Conservation (phyloP, 2,888 invertebrate genomes). For the Chrysolina oricalcia region DNA sequence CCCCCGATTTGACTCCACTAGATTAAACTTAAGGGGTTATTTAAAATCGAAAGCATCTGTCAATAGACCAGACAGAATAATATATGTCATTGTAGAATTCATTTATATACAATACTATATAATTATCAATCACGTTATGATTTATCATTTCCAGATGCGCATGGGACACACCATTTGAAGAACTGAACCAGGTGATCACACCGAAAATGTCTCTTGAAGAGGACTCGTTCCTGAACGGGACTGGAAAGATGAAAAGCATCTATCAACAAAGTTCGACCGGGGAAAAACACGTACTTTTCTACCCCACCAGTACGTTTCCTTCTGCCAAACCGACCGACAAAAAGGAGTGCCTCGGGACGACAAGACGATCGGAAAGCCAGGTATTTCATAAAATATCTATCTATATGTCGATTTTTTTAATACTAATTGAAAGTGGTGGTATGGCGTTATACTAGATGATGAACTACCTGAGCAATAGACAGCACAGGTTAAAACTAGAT, state of each 20-base stretch:
- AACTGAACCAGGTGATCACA: not conserved
- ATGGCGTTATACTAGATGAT: too few relatives aligned
- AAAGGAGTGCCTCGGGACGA: slow-evolving; percentile 55
- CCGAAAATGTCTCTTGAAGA: slow-evolving; percentile 66
- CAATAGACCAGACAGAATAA: too few relatives aligned
- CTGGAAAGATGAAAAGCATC: slow-evolving; percentile 69
- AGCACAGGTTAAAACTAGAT: too few relatives aligned
- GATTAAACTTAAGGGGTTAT: too few relatives aligned
- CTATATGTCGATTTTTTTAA: not conserved
- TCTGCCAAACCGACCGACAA: slow-evolving; percentile 68
- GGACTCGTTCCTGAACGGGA: slow-evolving; percentile 68
- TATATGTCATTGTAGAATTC: too few relatives aligned
- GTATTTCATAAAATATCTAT: slow-evolving; percentile 15
- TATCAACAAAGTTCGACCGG: slow-evolving; percentile 71
- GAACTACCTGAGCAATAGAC: too few relatives aligned
- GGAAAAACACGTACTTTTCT: slow-evolving; percentile 72
- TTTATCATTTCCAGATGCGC: slow-evolving; percentile 33
- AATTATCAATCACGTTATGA: too few relatives aligned
- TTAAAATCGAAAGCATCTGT: too few relatives aligned
- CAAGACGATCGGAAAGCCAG: slow-evolving; percentile 39
- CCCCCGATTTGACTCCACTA: too few relatives aligned
- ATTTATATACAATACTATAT: too few relatives aligned
- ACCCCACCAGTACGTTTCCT: slow-evolving; percentile 70
- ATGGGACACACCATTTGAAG: slow-evolving; percentile 36
- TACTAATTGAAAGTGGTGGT: too few relatives aligned